Evolutionary conservation across 1,140 invertebrate genomes (phyloP), one percentile per base, ranked within the genome.

Genomic region (Magallana gigas): DNA sequence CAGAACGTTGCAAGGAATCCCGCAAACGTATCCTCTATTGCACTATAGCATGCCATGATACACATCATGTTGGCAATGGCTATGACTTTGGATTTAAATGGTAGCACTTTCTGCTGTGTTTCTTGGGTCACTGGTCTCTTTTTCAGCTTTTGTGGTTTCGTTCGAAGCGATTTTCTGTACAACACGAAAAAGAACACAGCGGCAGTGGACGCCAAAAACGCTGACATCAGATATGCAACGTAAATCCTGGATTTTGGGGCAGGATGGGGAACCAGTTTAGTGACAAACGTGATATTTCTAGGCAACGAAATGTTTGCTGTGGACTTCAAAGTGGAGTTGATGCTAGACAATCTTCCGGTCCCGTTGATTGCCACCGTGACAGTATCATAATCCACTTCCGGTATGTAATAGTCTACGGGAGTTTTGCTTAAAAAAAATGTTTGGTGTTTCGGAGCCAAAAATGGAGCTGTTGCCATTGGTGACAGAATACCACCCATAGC

Each of bases 401-500:
- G 56, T 84, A 62, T 59, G n/a, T 84, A 59, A 62, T 29, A 84
- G 16, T 84, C 83, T 23, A 60, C 57, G 9, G 58, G 83, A 48
- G 57, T 84, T 83, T 58, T 83, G 8, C 57, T 84, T 14, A 80
- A 58, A 57, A 86, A 48, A n/a, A 36, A 83, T 29, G 18, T 18
- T 9, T 88, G 48, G 16, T 36, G 76, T 23, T 29, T 85, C n/a
- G 88, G 86, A 9, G 85, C 87, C 29, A 92, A 88, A 84, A 92
- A 92, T 9, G 91, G 92, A 64, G 89, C 89, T 23, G 91, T 89
- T 71, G 91, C 86, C 56, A 92, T 86, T 68, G 92, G 92, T 23
- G 90, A 88, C 11, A 92, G 12, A 48, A 91, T 88, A 60, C 92
- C 92, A 18, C 92, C 92, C 64, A 92, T 16, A 29, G 90, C 90